phyloP scores from a whole-genome alignment of 2,888 invertebrate species.

The Nomada hirtipes region DNA sequence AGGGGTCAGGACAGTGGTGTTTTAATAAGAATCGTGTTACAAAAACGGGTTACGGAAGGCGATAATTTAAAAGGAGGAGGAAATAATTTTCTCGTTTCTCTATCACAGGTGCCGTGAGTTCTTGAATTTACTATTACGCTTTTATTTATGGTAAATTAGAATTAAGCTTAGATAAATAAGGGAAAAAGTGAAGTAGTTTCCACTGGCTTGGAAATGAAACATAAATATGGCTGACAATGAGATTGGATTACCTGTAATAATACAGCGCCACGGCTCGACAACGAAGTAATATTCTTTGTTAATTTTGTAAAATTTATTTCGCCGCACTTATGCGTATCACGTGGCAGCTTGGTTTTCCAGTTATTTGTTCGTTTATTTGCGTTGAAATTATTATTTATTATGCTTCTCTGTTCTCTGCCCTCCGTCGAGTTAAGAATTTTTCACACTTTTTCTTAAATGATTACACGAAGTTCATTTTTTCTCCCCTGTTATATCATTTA shows the following conservation, averaged over 20 bases:
- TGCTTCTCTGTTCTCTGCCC: neutral
- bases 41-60: too few species aligned
- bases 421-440: constrained; percentile 10
- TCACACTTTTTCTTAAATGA: neutral
- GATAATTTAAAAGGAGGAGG: too few species aligned
- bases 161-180: constrained; percentile 1
- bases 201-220: constrained; percentile 4
- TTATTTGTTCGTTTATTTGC: constrained; percentile 4
- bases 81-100: too few species aligned
- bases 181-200: constrained; percentile 17
- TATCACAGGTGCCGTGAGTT: too few species aligned
- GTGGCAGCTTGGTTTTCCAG: neutral
- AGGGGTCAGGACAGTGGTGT: too few species aligned
- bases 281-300: constrained; percentile 13
- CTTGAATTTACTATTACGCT: too few species aligned
- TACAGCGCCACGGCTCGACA: neutral
- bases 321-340: neutral
- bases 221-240: neutral
- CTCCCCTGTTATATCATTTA: neutral
- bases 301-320: constrained; percentile 14
- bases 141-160: constrained; percentile 5
- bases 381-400: constrained; percentile 34
- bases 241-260: neutral
- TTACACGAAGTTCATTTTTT: neutral
- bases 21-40: too few species aligned